Evolutionary conservation across 2,888 invertebrate genomes (phyloP), one percentile per base, ranked within the genome.

Genomic region (Teleogryllus oceanicus): DNA sequence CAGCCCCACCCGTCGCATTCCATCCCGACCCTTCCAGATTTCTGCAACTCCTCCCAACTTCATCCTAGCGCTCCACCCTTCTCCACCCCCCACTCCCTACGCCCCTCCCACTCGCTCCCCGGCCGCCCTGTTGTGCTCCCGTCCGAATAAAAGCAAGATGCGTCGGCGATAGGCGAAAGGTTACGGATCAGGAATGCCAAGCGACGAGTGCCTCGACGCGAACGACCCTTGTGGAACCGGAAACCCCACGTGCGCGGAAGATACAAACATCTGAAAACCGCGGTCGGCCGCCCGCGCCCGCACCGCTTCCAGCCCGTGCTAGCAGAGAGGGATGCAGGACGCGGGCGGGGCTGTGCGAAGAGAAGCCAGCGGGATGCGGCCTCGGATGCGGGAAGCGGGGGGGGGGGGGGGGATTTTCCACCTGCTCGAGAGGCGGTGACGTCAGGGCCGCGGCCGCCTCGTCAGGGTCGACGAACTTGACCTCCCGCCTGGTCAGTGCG

Each of bases 381-480:
- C 3, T 62, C 62, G 16, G 62, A 62, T 3, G n/a, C 13, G 62
- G 1, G 62, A n/a, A 18, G 16, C 24, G 3, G 8, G 16, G 62
- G 62, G 62, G 10, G 16, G 62, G 2, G n/a, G 8, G 62, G n/a
- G 1, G 62, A 3, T 18, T n/a, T 8, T 62, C 62, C 62, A 62
- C 62, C 62, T 62, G 62, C 62, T 62, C 62, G 62, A 62, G 62
- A 62, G 13, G 62, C 62, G 62, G 62, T 62, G 62, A 62, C 62
- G 62, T 62, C 62, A 62, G 62, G 8, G 62, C 62, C 8, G 13
- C 16, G 62, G 62, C 62, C 1, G 10, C 62, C 62, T 13, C 62
- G 62, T 8, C 62, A n/a, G 62, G 62, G 62, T 62, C 62, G 62
- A 62, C 62, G 62, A 62, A 62, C 62, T 62, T 62, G 62, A 62